A percentile compares a stretch with the other conserved stretches of the same genome.
phyloP scores from a whole-genome alignment of 2,797 vertebrate genomes.

The Choloepus didactylus region DNA sequence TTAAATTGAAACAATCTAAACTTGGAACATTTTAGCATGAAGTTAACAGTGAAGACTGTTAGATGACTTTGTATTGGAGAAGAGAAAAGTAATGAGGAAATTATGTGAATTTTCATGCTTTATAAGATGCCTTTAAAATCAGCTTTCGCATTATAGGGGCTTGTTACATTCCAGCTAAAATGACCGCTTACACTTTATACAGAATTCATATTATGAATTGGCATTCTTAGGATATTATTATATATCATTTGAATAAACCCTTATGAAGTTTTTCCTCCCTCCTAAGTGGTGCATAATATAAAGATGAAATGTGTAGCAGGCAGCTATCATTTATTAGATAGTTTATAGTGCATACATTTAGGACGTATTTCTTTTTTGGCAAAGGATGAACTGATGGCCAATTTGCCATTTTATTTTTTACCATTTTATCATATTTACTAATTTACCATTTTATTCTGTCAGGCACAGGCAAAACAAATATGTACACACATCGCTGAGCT shows the following conservation, averaged over 20 bases:
- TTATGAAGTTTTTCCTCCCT: conserved; percentile 25
- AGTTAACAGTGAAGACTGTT: conserved; percentile 48
- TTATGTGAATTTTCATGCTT: conserved; percentile 37
- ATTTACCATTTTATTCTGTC: conserved; percentile 39
- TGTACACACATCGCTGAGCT: conserved; percentile 42
- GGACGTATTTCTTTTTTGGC: conserved; percentile 25
- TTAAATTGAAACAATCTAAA: conserved; percentile 55
- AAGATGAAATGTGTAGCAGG: conserved; percentile 37
- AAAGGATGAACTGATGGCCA: conserved; percentile 56
- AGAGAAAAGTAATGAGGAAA: conserved; percentile 56
- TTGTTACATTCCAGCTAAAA: conserved; percentile 45
- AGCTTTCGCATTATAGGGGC: conserved; percentile 54
- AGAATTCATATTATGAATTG: conserved; percentile 53
- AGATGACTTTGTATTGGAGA: conserved; percentile 40
- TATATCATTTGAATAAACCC: conserved; percentile 61
- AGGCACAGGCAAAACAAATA: conserved; percentile 48
- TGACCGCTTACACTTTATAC: conserved; percentile 37
- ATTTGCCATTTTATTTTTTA: conserved; percentile 60
- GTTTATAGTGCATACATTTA: conserved; percentile 54
- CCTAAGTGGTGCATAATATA: background rate
- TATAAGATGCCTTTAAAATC: conserved; percentile 36
- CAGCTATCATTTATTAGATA: conserved; percentile 47
- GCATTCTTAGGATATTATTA: conserved; percentile 54
- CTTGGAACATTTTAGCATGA: conserved; percentile 56
- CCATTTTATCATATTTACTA: too few species aligned